Conservation (phyloP, 1,140 invertebrate genomes). For the Temnothorax longispinosus region DNA sequence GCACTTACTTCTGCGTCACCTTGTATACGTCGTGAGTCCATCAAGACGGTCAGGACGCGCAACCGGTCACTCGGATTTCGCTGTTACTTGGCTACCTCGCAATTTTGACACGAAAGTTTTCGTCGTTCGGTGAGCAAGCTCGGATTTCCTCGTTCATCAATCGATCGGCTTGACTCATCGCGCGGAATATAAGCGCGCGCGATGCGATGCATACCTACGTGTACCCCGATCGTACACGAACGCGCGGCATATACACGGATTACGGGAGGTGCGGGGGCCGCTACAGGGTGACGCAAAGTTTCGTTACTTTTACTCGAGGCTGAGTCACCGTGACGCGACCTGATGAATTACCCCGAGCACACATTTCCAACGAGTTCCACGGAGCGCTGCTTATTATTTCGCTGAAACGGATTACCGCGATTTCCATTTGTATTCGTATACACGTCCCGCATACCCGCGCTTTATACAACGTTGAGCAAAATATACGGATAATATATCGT, state of each 20-base stretch:
- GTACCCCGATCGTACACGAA: no score
- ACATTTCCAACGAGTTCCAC: slow-evolving; percentile 43
- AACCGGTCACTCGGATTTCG: neutral
- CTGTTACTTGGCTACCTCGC: slow-evolving; percentile 25
- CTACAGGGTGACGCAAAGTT: slow-evolving; percentile 54
- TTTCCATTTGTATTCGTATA: neutral
- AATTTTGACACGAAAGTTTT: slow-evolving; percentile 42
- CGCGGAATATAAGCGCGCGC: slow-evolving; percentile 39
- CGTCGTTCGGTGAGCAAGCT: slow-evolving; percentile 22
- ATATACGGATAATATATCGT: neutral
- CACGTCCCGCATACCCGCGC: neutral
- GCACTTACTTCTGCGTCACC: neutral
- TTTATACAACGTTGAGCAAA: neutral
- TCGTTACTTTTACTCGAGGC: slow-evolving; percentile 42
- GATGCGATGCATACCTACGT: slow-evolving; percentile 57
- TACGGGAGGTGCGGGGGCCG: neutral
- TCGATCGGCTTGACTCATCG: slow-evolving; percentile 64
- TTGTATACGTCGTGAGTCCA: neutral
- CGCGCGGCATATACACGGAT: slow-evolving; percentile 1
- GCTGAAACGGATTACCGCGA: slow-evolving; percentile 14
- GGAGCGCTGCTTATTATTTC: slow-evolving; percentile 19
- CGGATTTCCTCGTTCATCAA: slow-evolving; percentile 60
- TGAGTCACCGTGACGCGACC: slow-evolving; percentile 55
- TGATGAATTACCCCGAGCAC: slow-evolving; percentile 45
- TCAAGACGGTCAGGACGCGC: neutral